Base-by-base conservation (phyloP, 2,797 vertebrate genomes). In the Malacoctenus gilli region DNA sequence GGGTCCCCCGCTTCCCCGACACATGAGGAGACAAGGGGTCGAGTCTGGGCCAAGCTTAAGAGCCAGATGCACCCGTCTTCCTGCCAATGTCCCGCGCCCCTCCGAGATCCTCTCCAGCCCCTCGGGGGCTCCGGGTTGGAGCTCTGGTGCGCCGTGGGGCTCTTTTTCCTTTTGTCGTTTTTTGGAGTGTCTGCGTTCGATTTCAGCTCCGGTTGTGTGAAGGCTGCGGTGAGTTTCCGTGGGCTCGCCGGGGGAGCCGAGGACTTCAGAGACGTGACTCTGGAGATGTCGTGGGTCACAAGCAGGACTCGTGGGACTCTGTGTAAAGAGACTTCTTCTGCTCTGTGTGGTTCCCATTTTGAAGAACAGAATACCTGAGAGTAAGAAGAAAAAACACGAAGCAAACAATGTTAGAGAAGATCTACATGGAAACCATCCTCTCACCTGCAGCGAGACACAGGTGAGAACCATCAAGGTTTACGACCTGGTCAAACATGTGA, bases 241-340 rank as follows among this genome's bases (percentile, higher is more conserved):
- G 20, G 5, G 14, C 47, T 40, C 50, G 12, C 51, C 28, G 60
- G 19, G 30, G 22, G 47, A 37, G 58, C 19, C 8, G 23, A 41
- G 47, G 55, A 11, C 0, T 1, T 34, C 14, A 43, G 62, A 53
- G 68, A 65, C 25, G 74, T 54, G 76, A 78, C 68, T n/a, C 59
- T 25, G 41, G 71, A 66, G 61, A n/a, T 59, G 42, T 13, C 41
- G 22, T 44, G 22, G 39, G 81, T 94, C 93, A 96, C 89, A 98
- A 95, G 80, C 94, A 96, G 59, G 95, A 96, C 85, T 97, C 95
- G 11, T 92, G 91, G 59, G 93, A 96, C 78, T 95, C 94, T 25
- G 90, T 92, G 70, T 94, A 93, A 71, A 94, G 91, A 59, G 90
- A 89, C 80, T 92, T 89, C 71, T 94, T 95, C 85, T 91, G 92